phyloP scores from a whole-genome alignment of 2,797 vertebrate genomes.

The Craterocephalus amniculus region DNA sequence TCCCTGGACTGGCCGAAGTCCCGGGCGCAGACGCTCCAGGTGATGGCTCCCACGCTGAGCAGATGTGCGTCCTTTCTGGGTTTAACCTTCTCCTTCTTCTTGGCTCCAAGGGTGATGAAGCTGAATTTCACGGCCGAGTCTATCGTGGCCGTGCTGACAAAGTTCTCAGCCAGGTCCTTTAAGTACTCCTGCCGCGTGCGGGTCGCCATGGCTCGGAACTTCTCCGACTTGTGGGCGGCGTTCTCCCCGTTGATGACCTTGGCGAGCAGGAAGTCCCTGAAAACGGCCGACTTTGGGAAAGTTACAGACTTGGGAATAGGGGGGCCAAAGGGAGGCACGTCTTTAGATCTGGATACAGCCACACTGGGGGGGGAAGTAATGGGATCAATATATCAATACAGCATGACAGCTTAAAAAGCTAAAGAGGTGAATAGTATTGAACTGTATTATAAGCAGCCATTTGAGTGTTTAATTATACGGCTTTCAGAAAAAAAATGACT shows the following conservation, averaged over 20 bases:
- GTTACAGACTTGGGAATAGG: slow-evolving; percentile 98
- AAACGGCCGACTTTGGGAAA: slow-evolving; percentile 97
- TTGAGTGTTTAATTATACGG: slow-evolving; percentile 43
- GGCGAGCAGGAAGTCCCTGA: slow-evolving; percentile 98
- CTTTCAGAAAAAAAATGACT: slow-evolving; percentile 59
- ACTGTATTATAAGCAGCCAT: slow-evolving; percentile 45
- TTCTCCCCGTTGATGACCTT: slow-evolving; percentile 99
- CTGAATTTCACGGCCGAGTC: slow-evolving; percentile 96
- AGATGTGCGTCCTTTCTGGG: slow-evolving; percentile 92
- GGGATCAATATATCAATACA: slow-evolving; percentile 15
- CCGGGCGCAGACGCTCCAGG: slow-evolving; percentile 91
- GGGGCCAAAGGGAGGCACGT: slow-evolving; percentile 95
- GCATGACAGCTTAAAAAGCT: slow-evolving; percentile 15
- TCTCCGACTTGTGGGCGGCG: slow-evolving; percentile 96
- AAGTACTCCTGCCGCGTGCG: slow-evolving; percentile 96
- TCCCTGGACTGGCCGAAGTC: slow-evolving; percentile 93
- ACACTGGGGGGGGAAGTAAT: slow-evolving; percentile 81
- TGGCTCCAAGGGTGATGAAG: slow-evolving; percentile 96
- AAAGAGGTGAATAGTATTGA: slow-evolving; percentile 25
- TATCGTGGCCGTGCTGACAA: slow-evolving; percentile 92
- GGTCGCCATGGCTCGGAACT: slow-evolving; percentile 97
- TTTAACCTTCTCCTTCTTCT: slow-evolving; percentile 94
- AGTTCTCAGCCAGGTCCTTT: slow-evolving; percentile 97
- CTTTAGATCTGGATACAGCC: slow-evolving; percentile 96
- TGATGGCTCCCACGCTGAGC: slow-evolving; percentile 91